Base-by-base conservation (phyloP, 2,797 vertebrate species). In the Nannoperca australis region DNA sequence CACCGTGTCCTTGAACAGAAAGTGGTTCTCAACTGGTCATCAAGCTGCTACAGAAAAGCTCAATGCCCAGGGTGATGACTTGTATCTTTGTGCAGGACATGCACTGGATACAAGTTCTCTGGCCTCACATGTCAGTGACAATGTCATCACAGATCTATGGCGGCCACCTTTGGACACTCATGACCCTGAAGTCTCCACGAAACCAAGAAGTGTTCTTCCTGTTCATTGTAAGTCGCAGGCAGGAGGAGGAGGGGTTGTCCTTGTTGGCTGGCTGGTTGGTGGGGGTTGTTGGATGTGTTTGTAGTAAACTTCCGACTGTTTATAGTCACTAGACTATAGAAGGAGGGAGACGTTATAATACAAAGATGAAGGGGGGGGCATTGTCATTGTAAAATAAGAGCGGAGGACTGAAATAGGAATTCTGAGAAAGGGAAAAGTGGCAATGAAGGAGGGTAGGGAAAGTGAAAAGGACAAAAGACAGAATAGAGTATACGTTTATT, bases 261-360 rank as follows among this genome's bases (percentile, higher is more conserved):
- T 90, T 85, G 71, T 36, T 60, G 79, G 77, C 55, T 50, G 56
- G 8, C 7, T 49, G 61, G 62, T 27, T 17, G 49, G 53, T 36
- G 60, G 73, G 72, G 69, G 73, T 70, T 50, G 76, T n/a, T 59
- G 76, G 76, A 56, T 24, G 61, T 87, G 84, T 95, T 93, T 94
- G 93, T 88, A 92, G 93, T 94, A 94, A 95, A 95, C 88, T 47
- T 49, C 55, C 27, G 27, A 76, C 70, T 93, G 91, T 94, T 94
- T 94, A 92, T 81, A 83, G 92, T 92, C 83, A 79, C 83, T 65
- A 76, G 78, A 76, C 40, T 71, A 83, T 81, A 82, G 75, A 50
- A 62, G 65, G 80, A 44, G 67, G 54, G 40, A 20, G 51, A 1
- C 0, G 2, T 22, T 32, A 56, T 24, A 36, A 18, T 56, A 63